Evolutionary conservation across 2,888 invertebrate species (phyloP).

Genomic region (Agriotes lineatus): DNA sequence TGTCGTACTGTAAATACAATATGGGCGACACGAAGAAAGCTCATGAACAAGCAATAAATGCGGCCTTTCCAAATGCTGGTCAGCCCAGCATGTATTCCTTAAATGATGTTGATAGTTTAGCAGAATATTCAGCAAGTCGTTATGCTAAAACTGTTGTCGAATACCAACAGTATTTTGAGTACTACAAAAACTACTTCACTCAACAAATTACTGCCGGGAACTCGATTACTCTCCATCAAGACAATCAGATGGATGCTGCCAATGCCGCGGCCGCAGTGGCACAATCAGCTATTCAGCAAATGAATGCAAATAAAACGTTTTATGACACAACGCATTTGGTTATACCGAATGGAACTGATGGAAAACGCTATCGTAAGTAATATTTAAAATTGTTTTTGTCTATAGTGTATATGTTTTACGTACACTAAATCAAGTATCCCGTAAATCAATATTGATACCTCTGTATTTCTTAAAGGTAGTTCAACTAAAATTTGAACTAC

Average conservation of each 20-base stretch:
- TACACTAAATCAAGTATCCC: too few relatives aligned
- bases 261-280: slow-evolving; percentile 92
- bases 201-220: slow-evolving; percentile 73
- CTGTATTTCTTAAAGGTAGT: too few relatives aligned
- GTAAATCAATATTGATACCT: too few relatives aligned
- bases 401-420: too few relatives aligned
- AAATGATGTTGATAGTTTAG: slow-evolving; percentile 78
- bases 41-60: slow-evolving; percentile 64
- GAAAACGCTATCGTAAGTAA: slow-evolving; percentile 75
- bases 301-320: slow-evolving; percentile 67
- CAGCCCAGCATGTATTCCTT: slow-evolving; percentile 69
- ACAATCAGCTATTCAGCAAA: slow-evolving; percentile 83
- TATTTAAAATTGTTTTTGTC: too few relatives aligned
- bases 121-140: slow-evolving; percentile 81
- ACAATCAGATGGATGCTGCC: slow-evolving; percentile 78
- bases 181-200: slow-evolving; percentile 81
- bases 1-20: slow-evolving; percentile 72
- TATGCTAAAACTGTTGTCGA: slow-evolving; percentile 81
- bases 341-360: slow-evolving; percentile 74
- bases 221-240: slow-evolving; percentile 67
- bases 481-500: too few relatives aligned
- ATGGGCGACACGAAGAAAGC: slow-evolving; percentile 66
- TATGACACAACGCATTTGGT: slow-evolving; percentile 67
- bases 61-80: slow-evolving; percentile 63
- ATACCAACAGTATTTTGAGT: slow-evolving; percentile 77